Conservation (phyloP, 2,113 vertebrate species). For the Seriola rivoliana region DNA sequence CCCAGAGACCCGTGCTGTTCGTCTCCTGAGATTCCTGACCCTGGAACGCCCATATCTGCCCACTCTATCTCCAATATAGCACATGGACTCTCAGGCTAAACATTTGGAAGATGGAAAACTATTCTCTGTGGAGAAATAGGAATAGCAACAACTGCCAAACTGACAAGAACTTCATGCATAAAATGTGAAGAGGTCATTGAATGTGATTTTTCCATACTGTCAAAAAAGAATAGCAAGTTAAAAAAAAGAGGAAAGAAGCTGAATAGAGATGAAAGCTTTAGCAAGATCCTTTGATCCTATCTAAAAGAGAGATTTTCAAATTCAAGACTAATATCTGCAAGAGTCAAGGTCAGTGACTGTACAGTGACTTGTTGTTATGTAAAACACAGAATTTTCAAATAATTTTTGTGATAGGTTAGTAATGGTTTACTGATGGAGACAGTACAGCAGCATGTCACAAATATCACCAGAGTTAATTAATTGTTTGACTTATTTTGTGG, state of each 20-base stretch:
- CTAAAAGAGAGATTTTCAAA: background rate
- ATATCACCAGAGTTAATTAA: background rate
- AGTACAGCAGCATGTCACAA: background rate
- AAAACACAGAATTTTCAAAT: background rate
- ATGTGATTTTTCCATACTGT: slow-evolving; percentile 1
- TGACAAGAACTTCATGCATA: slow-evolving; percentile 1
- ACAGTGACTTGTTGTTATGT: fast-evolving
- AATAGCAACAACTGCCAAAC: slow-evolving; percentile 11
- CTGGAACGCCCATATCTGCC: slow-evolving; percentile 1
- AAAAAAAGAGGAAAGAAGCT: background rate
- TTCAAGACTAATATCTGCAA: background rate
- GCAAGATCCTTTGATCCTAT: background rate
- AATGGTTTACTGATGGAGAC: background rate
- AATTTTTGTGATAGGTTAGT: background rate
- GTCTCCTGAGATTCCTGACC: slow-evolving; percentile 24
- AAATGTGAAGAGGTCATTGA: slow-evolving; percentile 7
- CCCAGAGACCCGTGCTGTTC: background rate
- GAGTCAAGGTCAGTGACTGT: slow-evolving; percentile 11
- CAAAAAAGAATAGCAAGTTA: no score
- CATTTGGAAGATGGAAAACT: slow-evolving; percentile 16
- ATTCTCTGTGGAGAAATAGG: background rate
- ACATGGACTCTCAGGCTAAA: slow-evolving; percentile 33
- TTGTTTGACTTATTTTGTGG: no score
- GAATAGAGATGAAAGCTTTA: background rate
- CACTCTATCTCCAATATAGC: slow-evolving; percentile 22